Base-by-base conservation (phyloP, 2,888 invertebrate genomes). In the Melanostoma scalare region DNA sequence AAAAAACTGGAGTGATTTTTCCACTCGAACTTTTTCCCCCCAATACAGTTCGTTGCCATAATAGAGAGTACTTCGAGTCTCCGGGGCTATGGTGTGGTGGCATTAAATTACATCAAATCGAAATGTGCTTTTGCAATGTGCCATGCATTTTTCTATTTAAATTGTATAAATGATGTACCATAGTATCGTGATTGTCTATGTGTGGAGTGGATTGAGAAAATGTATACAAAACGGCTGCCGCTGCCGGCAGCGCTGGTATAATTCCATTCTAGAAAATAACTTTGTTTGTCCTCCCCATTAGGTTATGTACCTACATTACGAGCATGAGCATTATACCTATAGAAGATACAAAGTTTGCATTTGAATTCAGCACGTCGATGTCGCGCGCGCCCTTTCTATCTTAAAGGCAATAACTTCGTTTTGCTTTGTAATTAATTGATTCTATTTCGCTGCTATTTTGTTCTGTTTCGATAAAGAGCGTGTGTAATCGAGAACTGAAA, bases 391-490 rank as follows among this genome's bases (percentile, higher is more conserved):
- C 61, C 52, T 38, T 67, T 58, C 52, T 77, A 82, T 67, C 68
- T 73, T 8, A 73, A 68, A 82, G 77, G 69, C 82, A 78, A 82
- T 74, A 82, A 82, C 77, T 82, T 78, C 53, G 77, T 82, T 82
- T 74, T 74, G 63, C 73, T 77, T 60, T 69, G 73, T 69, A 69
- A 77, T 82, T 82, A 82, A 77, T 82, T 82, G 77, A 78, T 73
- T 82, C 82, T 69, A 74, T 78, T 82, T 82, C 67, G 61, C 67
- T 72, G 65, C 61, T 75, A 38, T 75, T 76, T 63, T 53, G 33
- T 60, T 53, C 10, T 58, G 48, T 58, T 50, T 60, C 30, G 58
- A 58, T 60, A 42, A 60, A 67, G 72, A 73, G 56, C 63, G 48
- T 38, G 40, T 65, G 68, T 61, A 76, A 72, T 76, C 71, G 72